Evolutionary conservation across 2,797 vertebrate genomes (phyloP), one percentile per base, ranked within the genome.

Genomic region (Sebastes jordani): DNA sequence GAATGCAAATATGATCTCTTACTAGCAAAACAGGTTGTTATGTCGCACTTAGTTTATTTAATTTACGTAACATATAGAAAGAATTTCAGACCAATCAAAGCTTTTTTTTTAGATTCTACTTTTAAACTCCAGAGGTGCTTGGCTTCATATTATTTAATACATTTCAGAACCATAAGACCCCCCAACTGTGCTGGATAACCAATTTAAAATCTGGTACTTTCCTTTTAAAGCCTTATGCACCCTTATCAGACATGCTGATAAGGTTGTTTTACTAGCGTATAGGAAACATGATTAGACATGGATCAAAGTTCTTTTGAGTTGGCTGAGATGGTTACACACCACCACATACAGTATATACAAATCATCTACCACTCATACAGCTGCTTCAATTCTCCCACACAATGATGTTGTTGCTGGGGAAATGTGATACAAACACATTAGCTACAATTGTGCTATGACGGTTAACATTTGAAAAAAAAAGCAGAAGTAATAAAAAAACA

Each of bases 251-350:
- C 10, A 46, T 27, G 22, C 14, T 58, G 23, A 80, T 66, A 65
- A 46, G 54, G 9, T 36, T 7, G 9, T 38, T 59, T 77, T 20
- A 54, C 18, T 61, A 54, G 49, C 23, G 2, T 42, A 27, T 13
- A 11, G 25, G 22, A 46, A 22, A 72, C 42, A 29, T 74, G 20
- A 42, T 56, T 18, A 59, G 22, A 54, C 18, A 67, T 32, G 18
- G 32, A 78, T 74, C 59, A 85, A 86, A 84, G 52, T 81, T 83
- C 11, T 32, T 56, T 72, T 71, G 20, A 52, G 20, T n/a, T 52
- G 49, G 20, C 20, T 56, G 11, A 66, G 14, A 55, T 73, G 14
- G 8, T 56, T 22, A 74, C 59, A 54, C 20, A 54, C 10, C n/a
- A 56, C 30, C 4, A 23, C 6, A 14, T 42, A 38, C 36, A 38